Evolutionary conservation across 2,888 invertebrate species (phyloP).

Genomic region (Malacosoma neustria): DNA sequence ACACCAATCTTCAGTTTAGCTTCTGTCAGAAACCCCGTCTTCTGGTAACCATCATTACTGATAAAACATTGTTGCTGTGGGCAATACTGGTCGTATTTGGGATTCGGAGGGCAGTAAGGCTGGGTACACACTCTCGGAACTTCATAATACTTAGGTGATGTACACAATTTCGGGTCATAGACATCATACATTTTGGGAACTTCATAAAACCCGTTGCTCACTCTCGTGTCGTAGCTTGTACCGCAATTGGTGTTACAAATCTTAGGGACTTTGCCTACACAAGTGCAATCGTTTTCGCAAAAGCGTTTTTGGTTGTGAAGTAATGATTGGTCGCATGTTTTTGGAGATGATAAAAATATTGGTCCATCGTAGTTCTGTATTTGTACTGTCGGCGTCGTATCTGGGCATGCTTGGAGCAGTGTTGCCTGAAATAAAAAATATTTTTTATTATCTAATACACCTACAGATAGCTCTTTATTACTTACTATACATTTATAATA

Average conservation of each 20-base stretch:
- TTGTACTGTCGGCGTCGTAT: slow-evolving; percentile 27
- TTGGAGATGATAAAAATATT: slow-evolving; percentile 18
- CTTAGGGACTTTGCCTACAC: slow-evolving; percentile 2
- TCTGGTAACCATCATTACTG: neutral
- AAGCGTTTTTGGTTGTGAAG: neutral
- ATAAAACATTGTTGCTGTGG: neutral
- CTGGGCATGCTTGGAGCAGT: slow-evolving; percentile 18
- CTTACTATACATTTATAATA: too few species aligned
- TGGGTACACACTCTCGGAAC: neutral
- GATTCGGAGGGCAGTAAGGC: neutral
- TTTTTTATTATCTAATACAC: too few species aligned
- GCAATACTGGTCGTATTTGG: neutral
- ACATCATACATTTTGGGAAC: neutral
- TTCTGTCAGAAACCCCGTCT: neutral
- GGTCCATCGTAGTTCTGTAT: slow-evolving; percentile 46
- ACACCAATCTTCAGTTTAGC: neutral
- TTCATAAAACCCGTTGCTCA: neutral
- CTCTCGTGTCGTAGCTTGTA: neutral
- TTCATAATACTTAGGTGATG: neutral
- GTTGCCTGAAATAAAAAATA: slow-evolving; percentile 21
- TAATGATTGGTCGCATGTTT: neutral
- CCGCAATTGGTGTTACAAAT: neutral
- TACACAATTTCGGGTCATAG: neutral
- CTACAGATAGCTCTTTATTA: too few species aligned
- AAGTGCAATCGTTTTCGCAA: neutral